Evolutionary conservation across 2,888 invertebrate genomes (phyloP), one percentile per base, ranked within the genome.

Genomic region (Deilephila porcellus): DNA sequence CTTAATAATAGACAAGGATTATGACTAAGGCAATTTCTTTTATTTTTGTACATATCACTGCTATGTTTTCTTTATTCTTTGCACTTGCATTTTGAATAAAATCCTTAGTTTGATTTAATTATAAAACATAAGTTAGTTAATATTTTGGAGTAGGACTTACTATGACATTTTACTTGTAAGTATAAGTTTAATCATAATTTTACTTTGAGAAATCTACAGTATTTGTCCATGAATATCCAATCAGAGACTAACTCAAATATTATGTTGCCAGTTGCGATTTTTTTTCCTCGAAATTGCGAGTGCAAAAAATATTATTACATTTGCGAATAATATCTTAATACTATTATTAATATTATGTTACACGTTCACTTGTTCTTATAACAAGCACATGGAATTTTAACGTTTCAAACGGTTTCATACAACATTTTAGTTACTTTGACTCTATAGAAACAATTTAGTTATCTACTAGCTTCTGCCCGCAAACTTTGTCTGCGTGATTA

Each of bases 341-440:
- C 2, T 52, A 67, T 52, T 56, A 52, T 25, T 52, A 52, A 52
- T 67, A 52, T 52, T 67, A 52, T 52, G 45, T 67, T 52, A 67
- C 45, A 67, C 45, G 25, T 67, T 67, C 67, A 67, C 67, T 67
- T 67, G 52, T 67, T 67, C 45, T 17, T 67, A 67, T 67, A 52
- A 52, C 52, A 67, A 67, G 67, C 67, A 67, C 52, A 52, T 67
- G 52, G 25, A 45, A 52, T 20, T 67, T 67, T 67, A 52, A 67
- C 17, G 52, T 67, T 67, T 25, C 67, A 25, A 5, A 67, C 14
- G 5, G n/a, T 45, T 45, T 64, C 64, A 67, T 20, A 5, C 14
- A 6, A 52, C 6, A 67, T 11, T 52, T 67, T 63, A 8, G n/a
- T 32, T 52, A 52, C 14, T 52, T 52, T n/a, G 20, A 45, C 8